Evolutionary conservation across 2,113 vertebrate species (phyloP), one percentile per base, ranked within the genome.

Genomic region (Clarias gariepinus): DNA sequence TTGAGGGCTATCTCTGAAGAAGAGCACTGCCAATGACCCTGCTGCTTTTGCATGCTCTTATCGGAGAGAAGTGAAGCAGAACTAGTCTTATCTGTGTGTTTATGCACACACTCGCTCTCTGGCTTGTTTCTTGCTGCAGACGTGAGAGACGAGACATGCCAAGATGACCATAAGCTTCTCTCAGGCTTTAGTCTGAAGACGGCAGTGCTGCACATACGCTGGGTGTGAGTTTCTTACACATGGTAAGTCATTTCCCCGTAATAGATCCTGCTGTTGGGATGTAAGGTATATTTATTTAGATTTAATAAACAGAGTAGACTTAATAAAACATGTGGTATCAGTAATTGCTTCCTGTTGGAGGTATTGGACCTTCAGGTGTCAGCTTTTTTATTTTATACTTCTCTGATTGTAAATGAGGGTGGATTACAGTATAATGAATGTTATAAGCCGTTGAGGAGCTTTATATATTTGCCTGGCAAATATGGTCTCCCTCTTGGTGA

Each of bases 21-120:
- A 84, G 80, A 78, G 77, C 77, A 15, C 88, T 89, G 90, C 92
- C 90, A 93, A 88, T 92, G 90, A 92, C 89, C 89, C 3, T 0
- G 68, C 79, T 80, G 41, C 86, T 93, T 95, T 95, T 92, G 90
- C 94, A 94, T 91, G 91, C 92, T 92, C 92, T 94, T 94, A 95
- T 94, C 92, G 92, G 88, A 28, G 55, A 81, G 89, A 87, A 90
- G 73, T 89, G 89, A 86, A 92, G 89, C 91, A 91, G 91, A 91
- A 90, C 71, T 74, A 83, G 61, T 89, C 91, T 94, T 95, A 96
- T 96, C 95, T 94, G 88, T 84, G 82, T 95, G 94, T 96, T 95
- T 95, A 95, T 87, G 85, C 85, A 91, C 88, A 82, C 82, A 77
- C 84, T 83, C 30, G 15, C 80, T 83, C 73, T 83, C 73, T 85